Evolutionary conservation across 53 echinoderm and acorn worm species (phyloP), one percentile per base, ranked within the genome.

Genomic region (Astropecten irregularis): DNA sequence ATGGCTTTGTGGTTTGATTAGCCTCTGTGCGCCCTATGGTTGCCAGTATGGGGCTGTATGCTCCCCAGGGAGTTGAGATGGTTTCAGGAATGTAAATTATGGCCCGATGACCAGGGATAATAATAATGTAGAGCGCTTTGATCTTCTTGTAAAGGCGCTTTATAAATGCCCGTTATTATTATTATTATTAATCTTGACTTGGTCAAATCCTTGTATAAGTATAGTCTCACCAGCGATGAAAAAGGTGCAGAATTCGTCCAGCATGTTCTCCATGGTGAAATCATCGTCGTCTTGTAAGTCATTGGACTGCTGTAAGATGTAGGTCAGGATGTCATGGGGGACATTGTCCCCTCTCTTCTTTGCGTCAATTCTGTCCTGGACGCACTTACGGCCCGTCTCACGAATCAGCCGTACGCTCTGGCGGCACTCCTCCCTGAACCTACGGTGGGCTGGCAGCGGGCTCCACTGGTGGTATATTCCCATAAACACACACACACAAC

Each of bases 261-360:
- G 53, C 52, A 83, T 83, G 53, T 83, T 66, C 18, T 73, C 88
- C 88, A 88, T 72, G 2, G 33, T 32, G 25, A 88, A 88, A 32
- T 88, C 88, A 11, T 28, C 55, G 48, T 83, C 83, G 4, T 30
- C 83, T 42, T 88, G 76, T 30, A 92, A 57, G 49, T 86, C 89
- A 15, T 73, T 53, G 21, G 83, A 54, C 29, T 76, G 40, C 23
- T 85, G 73, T 8, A 92, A 83, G 35, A 92, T 92, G 68, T 86
- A 52, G 13, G 64, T 73, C 31, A 88, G 56, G 28, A 88, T 88
- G 36, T 88, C 88, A 14, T 83, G 27, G 40, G 88, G 88, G 23
- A 89, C 73, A 22, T 86, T 44, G n/a, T 92, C 92, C 20, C 92
- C 92, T 21, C 86, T 56, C 50, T 30, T 46, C 39, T 84, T 81